Evolutionary conservation across 2,113 vertebrate species (phyloP).

Genomic region (Enhydra lutris): DNA sequence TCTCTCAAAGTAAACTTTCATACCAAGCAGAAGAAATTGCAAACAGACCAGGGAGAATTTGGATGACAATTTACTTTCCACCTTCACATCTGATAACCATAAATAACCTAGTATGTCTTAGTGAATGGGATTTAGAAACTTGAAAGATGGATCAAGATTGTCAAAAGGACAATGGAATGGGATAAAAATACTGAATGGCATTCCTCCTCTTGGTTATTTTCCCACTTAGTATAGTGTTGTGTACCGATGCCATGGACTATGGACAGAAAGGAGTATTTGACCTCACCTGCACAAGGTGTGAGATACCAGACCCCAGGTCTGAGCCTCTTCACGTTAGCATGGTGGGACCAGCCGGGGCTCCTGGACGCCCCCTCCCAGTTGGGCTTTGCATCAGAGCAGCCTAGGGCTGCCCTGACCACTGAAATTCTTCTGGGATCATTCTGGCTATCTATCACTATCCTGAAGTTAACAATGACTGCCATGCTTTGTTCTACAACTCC

Average conservation of each 20-base stretch:
- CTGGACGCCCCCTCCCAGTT: accelerated
- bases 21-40: not conserved
- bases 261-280: not conserved
- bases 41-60: not conserved
- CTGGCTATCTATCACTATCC: not conserved
- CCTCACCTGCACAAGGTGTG: not conserved
- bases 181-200: not conserved
- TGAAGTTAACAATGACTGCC: not conserved
- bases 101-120: not conserved
- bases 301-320: not conserved
- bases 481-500: not conserved
- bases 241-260: not conserved
- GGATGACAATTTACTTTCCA: not conserved
- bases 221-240: not conserved
- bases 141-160: not conserved
- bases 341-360: not conserved
- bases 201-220: not conserved
- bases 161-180: not conserved
- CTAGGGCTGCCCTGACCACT: not conserved
- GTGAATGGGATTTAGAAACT: not conserved
- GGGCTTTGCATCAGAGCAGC: not conserved
- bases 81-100: not conserved
- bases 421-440: not conserved
- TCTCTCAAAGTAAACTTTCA: not conserved
- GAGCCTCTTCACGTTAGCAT: not conserved